phyloP scores from a whole-genome alignment of 2,888 invertebrate genomes.

The Noctua comes region DNA sequence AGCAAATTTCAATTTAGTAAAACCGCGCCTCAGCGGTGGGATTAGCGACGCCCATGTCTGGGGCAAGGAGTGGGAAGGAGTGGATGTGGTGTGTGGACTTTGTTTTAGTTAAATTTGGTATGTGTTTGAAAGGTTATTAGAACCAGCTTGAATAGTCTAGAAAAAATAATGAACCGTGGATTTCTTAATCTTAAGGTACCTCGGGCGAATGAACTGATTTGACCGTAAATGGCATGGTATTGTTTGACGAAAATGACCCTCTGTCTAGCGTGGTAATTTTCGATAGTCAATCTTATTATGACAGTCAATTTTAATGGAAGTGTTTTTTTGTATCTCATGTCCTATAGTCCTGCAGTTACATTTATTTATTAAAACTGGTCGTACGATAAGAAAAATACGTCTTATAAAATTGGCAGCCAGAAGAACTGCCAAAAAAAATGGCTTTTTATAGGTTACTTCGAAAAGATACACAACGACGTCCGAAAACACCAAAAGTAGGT shows the following conservation, averaged over 20 bases:
- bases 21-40: slow-evolving; percentile 79
- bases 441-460: background rate
- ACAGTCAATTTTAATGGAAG: background rate
- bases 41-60: slow-evolving; percentile 72
- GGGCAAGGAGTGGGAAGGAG: slow-evolving; percentile 32
- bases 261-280: background rate
- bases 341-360: too few relatives aligned
- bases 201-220: background rate
- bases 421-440: background rate
- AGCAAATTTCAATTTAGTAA: slow-evolving; percentile 86
- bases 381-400: background rate
- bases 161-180: background rate
- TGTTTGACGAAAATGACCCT: background rate
- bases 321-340: background rate
- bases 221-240: background rate
- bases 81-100: slow-evolving; percentile 48
- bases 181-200: background rate
- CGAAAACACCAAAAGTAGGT: background rate
- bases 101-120: background rate
- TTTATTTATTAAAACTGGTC: background rate
- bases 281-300: background rate
- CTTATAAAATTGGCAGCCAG: background rate
- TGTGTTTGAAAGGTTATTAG: background rate
- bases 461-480: background rate
- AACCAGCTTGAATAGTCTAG: background rate